Evolutionary conservation across 2,888 invertebrate genomes (phyloP).

Genomic region (Trachelus tabidus): DNA sequence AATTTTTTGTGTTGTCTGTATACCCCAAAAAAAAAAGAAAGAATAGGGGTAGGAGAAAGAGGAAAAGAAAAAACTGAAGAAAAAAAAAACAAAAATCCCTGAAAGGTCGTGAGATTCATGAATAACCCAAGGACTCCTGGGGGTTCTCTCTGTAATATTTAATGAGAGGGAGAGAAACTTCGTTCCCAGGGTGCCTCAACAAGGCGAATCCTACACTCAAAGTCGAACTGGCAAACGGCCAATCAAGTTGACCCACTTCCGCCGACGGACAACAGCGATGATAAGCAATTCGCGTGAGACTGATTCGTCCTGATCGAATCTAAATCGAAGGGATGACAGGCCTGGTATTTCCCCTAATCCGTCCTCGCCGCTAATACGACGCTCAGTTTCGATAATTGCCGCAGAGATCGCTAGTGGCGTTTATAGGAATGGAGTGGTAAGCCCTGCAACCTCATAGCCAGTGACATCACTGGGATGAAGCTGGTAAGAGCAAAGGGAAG

Average conservation of each 20-base stretch:
- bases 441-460: not conserved
- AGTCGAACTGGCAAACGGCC: slow-evolving; percentile 23
- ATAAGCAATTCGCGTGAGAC: slow-evolving; percentile 5
- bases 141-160: not conserved
- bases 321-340: not conserved
- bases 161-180: not conserved
- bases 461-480: not conserved
- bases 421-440: not conserved
- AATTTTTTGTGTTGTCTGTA: not conserved
- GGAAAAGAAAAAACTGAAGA: not conserved
- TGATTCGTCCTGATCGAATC: not conserved
- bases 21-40: not conserved
- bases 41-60: not conserved
- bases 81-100: not conserved
- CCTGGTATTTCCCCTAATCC: not conserved
- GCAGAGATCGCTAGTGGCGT: not conserved
- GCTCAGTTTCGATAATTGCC: not conserved
- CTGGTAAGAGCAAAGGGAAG: not conserved
- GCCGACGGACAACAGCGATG: not conserved
- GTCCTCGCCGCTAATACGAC: not conserved
- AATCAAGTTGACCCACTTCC: slow-evolving; percentile 25
- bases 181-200: not conserved
- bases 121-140: not conserved
- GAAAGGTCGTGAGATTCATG: not conserved
- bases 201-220: not conserved